Conservation (phyloP, 2,888 invertebrate genomes). For the Yponomeuta cagnagella region DNA sequence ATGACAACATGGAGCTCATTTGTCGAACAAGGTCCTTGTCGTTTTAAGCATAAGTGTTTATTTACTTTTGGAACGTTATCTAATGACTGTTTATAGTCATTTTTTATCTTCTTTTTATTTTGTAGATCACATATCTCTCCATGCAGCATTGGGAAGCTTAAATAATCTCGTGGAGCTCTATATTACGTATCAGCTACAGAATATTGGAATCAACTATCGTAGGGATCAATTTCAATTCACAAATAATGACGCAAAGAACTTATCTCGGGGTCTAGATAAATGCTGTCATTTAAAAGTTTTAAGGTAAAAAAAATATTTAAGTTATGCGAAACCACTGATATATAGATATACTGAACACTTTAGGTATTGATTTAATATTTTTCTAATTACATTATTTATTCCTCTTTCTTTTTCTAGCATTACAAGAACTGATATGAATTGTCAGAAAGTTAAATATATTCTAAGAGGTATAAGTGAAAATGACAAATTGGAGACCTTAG, state of each 20-base stretch:
- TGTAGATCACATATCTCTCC: slow-evolving; percentile 66
- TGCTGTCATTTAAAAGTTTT: slow-evolving; percentile 48
- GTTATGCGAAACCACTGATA: no score
- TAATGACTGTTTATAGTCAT: not conserved
- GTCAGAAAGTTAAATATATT: slow-evolving; percentile 60
- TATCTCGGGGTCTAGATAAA: slow-evolving; percentile 61
- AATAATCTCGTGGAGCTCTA: slow-evolving; percentile 57
- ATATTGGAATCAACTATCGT: slow-evolving; percentile 54
- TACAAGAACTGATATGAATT: slow-evolving; percentile 65
- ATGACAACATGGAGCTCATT: no score
- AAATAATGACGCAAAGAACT: slow-evolving; percentile 62
- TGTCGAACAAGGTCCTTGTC: no score
- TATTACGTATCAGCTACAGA: slow-evolving; percentile 55
- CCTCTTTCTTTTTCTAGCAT: slow-evolving; percentile 36
- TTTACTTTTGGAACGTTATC: no score
- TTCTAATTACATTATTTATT: not conserved
- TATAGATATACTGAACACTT: no score
- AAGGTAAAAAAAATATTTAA: slow-evolving; percentile 34
- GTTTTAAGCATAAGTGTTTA: no score
- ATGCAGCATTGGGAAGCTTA: slow-evolving; percentile 65
- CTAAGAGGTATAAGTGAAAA: slow-evolving; percentile 57
- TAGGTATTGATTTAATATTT: not conserved
- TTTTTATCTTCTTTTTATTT: not conserved
- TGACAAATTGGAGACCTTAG: slow-evolving; percentile 68
- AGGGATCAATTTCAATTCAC: slow-evolving; percentile 69